Conservation (phyloP, 2,797 vertebrate genomes). For the Phrynocephalus vlangalii region DNA sequence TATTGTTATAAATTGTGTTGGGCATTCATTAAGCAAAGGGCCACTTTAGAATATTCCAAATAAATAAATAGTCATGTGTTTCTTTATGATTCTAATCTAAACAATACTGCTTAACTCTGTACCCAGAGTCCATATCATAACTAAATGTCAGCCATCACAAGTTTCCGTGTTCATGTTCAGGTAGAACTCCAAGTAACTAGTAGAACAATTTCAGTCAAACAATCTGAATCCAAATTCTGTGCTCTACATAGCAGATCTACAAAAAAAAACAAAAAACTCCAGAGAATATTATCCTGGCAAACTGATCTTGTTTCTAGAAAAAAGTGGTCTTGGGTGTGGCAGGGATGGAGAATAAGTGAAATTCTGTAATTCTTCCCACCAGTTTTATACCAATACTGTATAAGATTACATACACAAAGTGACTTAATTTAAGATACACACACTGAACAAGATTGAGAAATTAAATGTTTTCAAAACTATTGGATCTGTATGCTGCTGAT, state of each 20-base stretch:
- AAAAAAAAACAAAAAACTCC: too few relatives aligned
- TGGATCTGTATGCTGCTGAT: too few relatives aligned
- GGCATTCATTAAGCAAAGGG: background rate
- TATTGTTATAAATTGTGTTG: background rate
- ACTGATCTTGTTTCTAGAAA: too few relatives aligned
- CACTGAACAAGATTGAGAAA: background rate
- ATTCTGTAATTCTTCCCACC: background rate
- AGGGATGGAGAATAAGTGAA: too few relatives aligned
- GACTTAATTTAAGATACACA: background rate
- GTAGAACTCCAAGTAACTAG: background rate
- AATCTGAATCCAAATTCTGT: background rate
- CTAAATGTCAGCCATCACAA: background rate
- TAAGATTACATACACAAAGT: background rate
- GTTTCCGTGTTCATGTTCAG: background rate
- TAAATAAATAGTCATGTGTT: background rate
- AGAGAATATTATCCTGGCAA: too few relatives aligned
- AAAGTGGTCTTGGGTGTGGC: too few relatives aligned
- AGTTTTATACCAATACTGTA: background rate
- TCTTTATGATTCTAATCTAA: background rate
- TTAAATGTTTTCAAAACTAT: background rate
- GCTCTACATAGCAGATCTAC: background rate
- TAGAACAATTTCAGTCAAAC: background rate
- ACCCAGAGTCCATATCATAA: background rate
- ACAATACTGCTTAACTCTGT: background rate
- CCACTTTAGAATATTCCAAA: background rate